These are phyloP conservation scores for Strix uralensis DNA, from an alignment of 2,113 vertebrate genomes.

Conservation along the genomic window DNA sequence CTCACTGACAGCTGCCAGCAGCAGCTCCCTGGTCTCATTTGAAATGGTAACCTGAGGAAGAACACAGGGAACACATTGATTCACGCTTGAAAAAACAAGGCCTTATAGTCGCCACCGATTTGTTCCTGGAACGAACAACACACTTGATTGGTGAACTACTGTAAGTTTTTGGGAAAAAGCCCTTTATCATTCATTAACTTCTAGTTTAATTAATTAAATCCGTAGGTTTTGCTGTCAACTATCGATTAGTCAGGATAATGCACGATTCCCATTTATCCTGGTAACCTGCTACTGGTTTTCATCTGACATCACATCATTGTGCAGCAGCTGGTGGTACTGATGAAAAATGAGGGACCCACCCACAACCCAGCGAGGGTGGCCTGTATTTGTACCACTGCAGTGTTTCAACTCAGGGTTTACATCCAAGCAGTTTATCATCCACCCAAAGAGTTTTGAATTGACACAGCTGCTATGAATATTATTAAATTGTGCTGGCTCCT, in stretches of 20 bases:
- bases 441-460: background rate
- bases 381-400: background rate
- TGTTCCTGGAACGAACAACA: background rate
- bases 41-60: slow-evolving; percentile 85
- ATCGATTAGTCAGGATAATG: background rate
- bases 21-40: slow-evolving; percentile 93
- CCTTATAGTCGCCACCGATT: background rate
- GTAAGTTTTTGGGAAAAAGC: background rate
- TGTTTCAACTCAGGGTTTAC: background rate
- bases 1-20: slow-evolving; percentile 91
- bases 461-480: background rate
- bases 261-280: background rate
- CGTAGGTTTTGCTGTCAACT: background rate
- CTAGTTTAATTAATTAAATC: background rate
- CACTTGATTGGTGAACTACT: background rate
- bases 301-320: background rate
- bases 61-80: background rate
- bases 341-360: background rate
- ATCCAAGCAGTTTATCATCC: background rate
- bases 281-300: background rate
- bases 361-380: background rate
- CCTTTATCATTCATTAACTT: background rate
- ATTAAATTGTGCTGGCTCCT: background rate
- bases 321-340: background rate
- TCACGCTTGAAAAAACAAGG: background rate